Evolutionary conservation across 2,113 vertebrate species (phyloP).

Genomic region (Conger conger): DNA sequence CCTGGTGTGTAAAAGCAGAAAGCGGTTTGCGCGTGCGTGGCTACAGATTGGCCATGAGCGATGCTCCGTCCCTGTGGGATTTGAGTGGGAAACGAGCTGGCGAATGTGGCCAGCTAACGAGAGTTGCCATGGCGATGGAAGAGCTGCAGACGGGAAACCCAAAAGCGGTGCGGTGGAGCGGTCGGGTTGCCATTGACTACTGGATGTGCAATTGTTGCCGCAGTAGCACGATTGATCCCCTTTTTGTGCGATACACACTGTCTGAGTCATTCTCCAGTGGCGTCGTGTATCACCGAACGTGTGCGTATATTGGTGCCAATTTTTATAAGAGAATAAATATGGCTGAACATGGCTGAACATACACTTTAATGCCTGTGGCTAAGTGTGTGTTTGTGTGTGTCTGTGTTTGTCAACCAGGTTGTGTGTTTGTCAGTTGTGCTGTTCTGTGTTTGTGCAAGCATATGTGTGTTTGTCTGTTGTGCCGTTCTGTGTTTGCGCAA

Average conservation of each 20-base stretch:
- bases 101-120: constrained; percentile 49
- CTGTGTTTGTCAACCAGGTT: constrained; percentile 17
- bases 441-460: constrained; percentile 18
- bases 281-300: constrained; percentile 28
- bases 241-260: not conserved
- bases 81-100: constrained; percentile 54
- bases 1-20: not conserved
- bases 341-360: not conserved
- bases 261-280: not conserved
- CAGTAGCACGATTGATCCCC: not conserved
- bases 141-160: constrained; percentile 52
- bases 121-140: constrained; percentile 52
- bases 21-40: not conserved
- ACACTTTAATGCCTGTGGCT: constrained; percentile 33
- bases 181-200: constrained; percentile 52
- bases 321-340: not conserved
- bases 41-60: not conserved
- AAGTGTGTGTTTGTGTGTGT: constrained; percentile 17
- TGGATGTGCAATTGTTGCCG: not conserved
- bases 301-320: not conserved
- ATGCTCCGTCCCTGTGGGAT: not conserved
- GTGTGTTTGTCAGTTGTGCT: constrained; percentile 5
- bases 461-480: constrained; percentile 9
- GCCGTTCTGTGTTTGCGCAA: not conserved
- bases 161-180: constrained; percentile 61